A percentile compares a stretch with the other conserved stretches of the same genome.
Evolutionary conservation across 2,888 invertebrate genomes (phyloP).

Genomic region (Epistrophella euchroma): DNA sequence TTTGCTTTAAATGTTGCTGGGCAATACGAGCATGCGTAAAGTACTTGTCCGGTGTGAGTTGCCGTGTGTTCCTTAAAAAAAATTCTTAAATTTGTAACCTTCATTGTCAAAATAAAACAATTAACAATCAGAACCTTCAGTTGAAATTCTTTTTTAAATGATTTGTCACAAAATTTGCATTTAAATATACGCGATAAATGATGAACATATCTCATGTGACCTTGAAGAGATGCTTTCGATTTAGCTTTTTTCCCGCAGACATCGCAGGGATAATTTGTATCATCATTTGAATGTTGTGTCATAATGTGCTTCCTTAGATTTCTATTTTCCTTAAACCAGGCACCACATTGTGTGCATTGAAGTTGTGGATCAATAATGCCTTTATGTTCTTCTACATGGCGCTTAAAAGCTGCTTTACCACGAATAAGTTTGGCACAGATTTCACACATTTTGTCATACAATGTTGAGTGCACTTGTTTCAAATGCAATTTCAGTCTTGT

Average conservation of each 20-base stretch:
- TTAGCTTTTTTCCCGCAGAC: conserved; percentile 77
- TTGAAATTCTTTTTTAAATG: conserved; percentile 78
- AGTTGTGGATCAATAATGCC: conserved; percentile 76
- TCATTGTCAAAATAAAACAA: neutral
- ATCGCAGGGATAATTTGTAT: conserved; percentile 69
- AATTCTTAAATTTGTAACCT: neutral
- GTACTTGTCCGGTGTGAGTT: conserved; percentile 78
- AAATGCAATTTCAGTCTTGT: conserved; percentile 67
- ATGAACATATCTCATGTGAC: conserved; percentile 77
- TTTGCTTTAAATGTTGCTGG: conserved; percentile 79
- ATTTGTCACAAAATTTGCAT: conserved; percentile 80
- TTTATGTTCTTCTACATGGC: conserved; percentile 76
- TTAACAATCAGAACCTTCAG: conserved; percentile 28
- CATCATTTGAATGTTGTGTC: conserved; percentile 69
- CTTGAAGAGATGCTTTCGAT: conserved; percentile 76
- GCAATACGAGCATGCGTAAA: conserved; percentile 79
- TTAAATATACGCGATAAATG: conserved; percentile 71
- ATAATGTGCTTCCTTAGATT: conserved; percentile 76
- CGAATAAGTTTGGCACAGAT: conserved; percentile 77
- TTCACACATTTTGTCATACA: conserved; percentile 76
- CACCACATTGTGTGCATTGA: conserved; percentile 77
- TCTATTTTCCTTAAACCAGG: conserved; percentile 77
- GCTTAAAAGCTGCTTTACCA: conserved; percentile 76
- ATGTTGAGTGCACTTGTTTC: conserved; percentile 71
- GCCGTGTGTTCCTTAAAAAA: conserved; percentile 78